Evolutionary conservation across 2,797 vertebrate species (phyloP), one percentile per base, ranked within the genome.

Genomic region (Petrocephalus schoutedeni): DNA sequence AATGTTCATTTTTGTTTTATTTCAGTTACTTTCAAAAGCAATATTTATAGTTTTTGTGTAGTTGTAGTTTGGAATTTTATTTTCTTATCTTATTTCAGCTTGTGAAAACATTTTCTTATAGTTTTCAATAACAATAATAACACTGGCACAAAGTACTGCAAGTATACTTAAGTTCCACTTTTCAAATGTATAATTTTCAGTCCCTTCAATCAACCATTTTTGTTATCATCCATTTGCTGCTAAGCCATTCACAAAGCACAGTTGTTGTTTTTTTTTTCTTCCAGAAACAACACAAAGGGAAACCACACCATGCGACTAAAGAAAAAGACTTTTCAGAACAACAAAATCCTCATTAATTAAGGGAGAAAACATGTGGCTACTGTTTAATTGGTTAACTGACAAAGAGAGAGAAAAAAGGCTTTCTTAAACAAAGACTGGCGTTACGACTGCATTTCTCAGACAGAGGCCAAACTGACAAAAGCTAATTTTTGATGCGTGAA

Each of bases 401-500:
- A 59, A 7, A 71, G 45, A 36, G 23, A 57, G 1, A 67, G 45
- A 45, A 87, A 87, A 56, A 53, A 59, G 8, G n/a, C 16, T 85
- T 45, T 19, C 51, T 86, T 49, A 3, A 87, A 41, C 19, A 14
- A 32, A n/a, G 21, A 45, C 36, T 36, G 49, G 16, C 61, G 36
- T 58, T 32, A 80, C 23, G 85, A 12, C 59, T 71, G 36, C 53
- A 10, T 87, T 87, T 77, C 80, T 16, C 64, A 87, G 57, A 84
- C 41, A 64, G 57, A n/a, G 19, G 21, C 74, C 12, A 74, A 71
- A 74, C 87, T 58, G 80, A 77, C 86, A 64, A 86, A 87, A 86
- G 61, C 82, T 36, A 80, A 77, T 21, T 51, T 9, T 74, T 77
- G 64, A 4, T 4, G 5, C 4, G 28, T 59, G 77, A 71, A 51